Base-by-base conservation (phyloP, 2,888 invertebrate genomes). In the Geotrupes spiniger region DNA sequence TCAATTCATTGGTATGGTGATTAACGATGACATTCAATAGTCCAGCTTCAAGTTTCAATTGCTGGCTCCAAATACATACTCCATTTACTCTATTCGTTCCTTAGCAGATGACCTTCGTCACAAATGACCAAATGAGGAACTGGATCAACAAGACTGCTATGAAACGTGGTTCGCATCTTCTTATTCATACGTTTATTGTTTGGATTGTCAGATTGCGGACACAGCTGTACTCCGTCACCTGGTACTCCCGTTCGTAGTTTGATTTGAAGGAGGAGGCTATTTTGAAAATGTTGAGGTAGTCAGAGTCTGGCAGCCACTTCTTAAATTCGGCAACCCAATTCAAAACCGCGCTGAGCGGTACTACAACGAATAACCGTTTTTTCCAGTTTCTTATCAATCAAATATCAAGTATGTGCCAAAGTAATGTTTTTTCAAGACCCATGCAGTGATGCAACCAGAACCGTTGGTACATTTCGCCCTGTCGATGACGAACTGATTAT, bases 401-500 rank as follows among this genome's bases (percentile, higher is more conserved):
- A 77, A 48, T 97, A 74, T 56, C 97, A 73, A 0, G 96, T 94
- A 71, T 97, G 94, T 0, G 88, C 77, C 47, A 96, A 78, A 0
- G 92, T 80, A 94, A 76, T 0, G 92, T 92, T 75, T 95, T 95
- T 2, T 94, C 94, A 5, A 98, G 80, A 53, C 97, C 97, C 97
- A 98, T 97, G 66, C 96, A 96, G 76, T 98, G 97, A 98, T 95
- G 66, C 93, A 93, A 1, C 95, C 95, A 0, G 91, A 89, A 0
- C 93, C 93, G 56, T 75, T 76, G 25, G 82, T 81, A 47, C 78
- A 79, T 67, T 85, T 81, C 28, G 83, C 75, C 42, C 85, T 81
- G 59, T 89, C 84, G 0, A 91, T 70, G n/a, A n/a, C n/a, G n/a
- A n/a, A n/a, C n/a, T n/a, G n/a, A n/a, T n/a, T n/a, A n/a, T n/a